Conservation (phyloP, 2,797 vertebrate genomes). For the Myotis planiceps region DNA sequence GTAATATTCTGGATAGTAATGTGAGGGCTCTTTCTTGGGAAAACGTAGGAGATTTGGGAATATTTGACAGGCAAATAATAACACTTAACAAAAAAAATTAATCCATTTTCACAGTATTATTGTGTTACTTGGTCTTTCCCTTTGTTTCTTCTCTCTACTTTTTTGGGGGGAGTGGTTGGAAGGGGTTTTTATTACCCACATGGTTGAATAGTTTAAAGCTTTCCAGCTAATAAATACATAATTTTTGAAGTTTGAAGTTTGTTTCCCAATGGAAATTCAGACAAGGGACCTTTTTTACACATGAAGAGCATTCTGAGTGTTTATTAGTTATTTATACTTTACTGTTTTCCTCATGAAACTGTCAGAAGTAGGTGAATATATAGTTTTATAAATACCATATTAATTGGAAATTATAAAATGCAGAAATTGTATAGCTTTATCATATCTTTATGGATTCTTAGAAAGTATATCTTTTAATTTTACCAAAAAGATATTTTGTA, state of each 20-base stretch:
- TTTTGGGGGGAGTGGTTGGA: background rate
- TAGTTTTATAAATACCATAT: background rate
- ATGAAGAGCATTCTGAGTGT: background rate
- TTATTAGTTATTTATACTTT: background rate
- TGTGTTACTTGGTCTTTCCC: background rate
- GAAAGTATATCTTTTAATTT: background rate
- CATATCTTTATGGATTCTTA: background rate
- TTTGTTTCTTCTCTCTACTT: background rate
- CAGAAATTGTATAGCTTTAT: background rate
- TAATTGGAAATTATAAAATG: constrained; percentile 21
- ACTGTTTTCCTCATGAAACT: constrained; percentile 12
- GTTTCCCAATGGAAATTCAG: constrained; percentile 28
- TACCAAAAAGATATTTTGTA: background rate
- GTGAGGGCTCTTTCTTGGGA: background rate
- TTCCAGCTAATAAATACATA: background rate
- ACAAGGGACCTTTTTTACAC: background rate
- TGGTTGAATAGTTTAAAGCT: constrained; percentile 25
- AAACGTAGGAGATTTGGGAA: background rate
- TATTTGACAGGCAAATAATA: constrained; percentile 1
- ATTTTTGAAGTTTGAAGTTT: constrained; percentile 31
- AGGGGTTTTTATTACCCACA: background rate
- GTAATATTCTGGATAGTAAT: constrained; percentile 1
- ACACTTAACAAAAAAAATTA: background rate
- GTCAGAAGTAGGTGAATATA: background rate
- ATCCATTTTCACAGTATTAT: background rate